These are phyloP conservation scores for Stramonita haemastoma DNA, from an alignment of 2,888 invertebrate genomes.

Conservation along the genomic window DNA sequence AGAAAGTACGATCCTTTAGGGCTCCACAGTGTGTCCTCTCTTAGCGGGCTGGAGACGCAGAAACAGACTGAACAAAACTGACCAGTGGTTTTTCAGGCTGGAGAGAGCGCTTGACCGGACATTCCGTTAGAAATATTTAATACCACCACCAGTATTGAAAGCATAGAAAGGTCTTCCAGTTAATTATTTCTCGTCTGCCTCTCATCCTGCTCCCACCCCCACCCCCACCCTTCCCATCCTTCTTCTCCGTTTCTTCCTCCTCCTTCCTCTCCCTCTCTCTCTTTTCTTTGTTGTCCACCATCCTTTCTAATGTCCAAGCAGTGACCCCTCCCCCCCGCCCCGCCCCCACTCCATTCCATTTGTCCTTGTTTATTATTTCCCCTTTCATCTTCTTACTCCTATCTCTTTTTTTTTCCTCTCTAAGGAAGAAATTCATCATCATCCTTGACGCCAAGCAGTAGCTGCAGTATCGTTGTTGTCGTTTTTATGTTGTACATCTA, in stretches of 20 bases:
- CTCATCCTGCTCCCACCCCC: neutral
- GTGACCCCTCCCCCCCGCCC: too few relatives aligned
- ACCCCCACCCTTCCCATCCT: neutral
- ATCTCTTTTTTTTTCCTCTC: too few relatives aligned
- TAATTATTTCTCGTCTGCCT: conserved; percentile 27
- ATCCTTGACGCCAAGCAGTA: too few relatives aligned
- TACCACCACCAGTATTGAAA: neutral
- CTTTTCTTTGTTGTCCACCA: neutral
- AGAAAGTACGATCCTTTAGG: neutral
- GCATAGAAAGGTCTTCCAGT: conserved; percentile 28
- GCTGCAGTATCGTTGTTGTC: too few relatives aligned
- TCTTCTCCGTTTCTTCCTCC: neutral
- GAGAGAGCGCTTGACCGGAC: conserved; percentile 24
- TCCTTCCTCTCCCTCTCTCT: neutral
- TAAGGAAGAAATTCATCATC: too few relatives aligned
- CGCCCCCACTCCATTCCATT: too few relatives aligned
- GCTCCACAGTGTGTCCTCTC: neutral
- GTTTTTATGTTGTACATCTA: too few relatives aligned
- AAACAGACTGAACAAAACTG: conserved; percentile 6
- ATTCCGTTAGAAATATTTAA: conserved; percentile 26
- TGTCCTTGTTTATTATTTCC: too few relatives aligned
- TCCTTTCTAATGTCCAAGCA: neutral
- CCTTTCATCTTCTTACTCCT: too few relatives aligned
- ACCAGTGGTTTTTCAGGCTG: conserved; percentile 13
- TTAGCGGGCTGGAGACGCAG: neutral